Percentiles rank a stretch among this genome's conserved stretches.
phyloP scores from a whole-genome alignment of 64 coral and sea anemone genomes.

The Stylophora pistillata region DNA sequence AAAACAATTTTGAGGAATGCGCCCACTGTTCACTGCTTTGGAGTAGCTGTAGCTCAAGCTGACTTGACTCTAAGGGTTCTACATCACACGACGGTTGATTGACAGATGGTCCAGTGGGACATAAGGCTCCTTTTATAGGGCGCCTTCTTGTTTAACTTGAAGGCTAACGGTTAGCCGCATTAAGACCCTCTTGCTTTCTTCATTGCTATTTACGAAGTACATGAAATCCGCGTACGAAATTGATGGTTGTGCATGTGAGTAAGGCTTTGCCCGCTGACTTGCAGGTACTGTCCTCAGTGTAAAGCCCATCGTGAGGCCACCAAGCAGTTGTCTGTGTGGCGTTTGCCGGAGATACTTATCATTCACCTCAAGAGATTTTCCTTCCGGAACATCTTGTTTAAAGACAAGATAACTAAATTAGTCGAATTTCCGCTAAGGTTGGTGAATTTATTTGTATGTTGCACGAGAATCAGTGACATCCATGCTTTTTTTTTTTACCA shows the following conservation, averaged over 20 bases:
- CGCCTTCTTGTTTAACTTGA: too few relatives aligned
- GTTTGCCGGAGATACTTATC: constrained; percentile 75
- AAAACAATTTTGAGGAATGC: too few relatives aligned
- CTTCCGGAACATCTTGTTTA: constrained; percentile 84
- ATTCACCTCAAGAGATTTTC: constrained; percentile 93
- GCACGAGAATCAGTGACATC: neutral
- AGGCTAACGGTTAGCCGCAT: too few relatives aligned
- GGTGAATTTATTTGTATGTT: neutral
- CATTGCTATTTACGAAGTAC: neutral
- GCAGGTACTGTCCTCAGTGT: constrained; percentile 85
- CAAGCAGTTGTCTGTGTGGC: constrained; percentile 91
- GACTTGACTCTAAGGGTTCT: too few relatives aligned
- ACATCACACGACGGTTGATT: too few relatives aligned
- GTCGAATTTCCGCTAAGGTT: constrained; percentile 89
- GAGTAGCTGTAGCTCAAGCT: too few relatives aligned
- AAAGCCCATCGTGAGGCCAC: constrained; percentile 88
- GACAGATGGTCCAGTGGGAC: too few relatives aligned
- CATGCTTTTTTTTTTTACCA: too few relatives aligned
- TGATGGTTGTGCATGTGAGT: neutral
- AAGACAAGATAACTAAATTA: constrained; percentile 93
- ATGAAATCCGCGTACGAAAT: neutral
- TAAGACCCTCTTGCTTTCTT: neutral
- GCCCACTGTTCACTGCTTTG: too few relatives aligned
- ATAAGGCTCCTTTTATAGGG: too few relatives aligned
- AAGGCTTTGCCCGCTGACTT: neutral